A percentile compares a stretch with the other conserved stretches of the same genome.
Conservation (phyloP, 2,888 invertebrate genomes). For the Carabus problematicus region DNA sequence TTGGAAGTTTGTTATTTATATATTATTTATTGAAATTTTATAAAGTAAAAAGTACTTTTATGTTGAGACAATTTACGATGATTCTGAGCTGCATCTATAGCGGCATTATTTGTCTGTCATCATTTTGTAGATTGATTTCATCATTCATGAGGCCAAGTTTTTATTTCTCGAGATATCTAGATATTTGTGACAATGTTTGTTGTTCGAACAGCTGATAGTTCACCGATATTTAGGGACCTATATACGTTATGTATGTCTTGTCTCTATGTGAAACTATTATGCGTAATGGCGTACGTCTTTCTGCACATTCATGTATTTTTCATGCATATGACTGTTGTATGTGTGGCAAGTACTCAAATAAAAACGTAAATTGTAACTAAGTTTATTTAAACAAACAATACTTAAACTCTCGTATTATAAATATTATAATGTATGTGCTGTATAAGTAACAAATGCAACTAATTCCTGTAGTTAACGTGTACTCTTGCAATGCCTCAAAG, state of each 20-base stretch:
- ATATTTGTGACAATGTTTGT: slow-evolving; percentile 12
- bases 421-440: slow-evolving; percentile 38
- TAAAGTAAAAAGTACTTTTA: slow-evolving; percentile 57
- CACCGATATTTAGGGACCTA: neutral
- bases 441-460: slow-evolving; percentile 37
- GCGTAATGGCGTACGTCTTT: slow-evolving; percentile 21
- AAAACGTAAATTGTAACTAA: neutral
- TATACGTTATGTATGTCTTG: slow-evolving; percentile 23
- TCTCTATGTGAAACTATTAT: slow-evolving; percentile 29
- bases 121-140: slow-evolving; percentile 59
- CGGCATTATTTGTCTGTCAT: slow-evolving; percentile 52
- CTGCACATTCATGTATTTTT: slow-evolving; percentile 18
- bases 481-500: slow-evolving; percentile 50
- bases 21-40: slow-evolving; percentile 52
- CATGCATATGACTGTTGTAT: slow-evolving; percentile 1
- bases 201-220: slow-evolving; percentile 18
- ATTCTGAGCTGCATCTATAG: slow-evolving; percentile 51
- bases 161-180: slow-evolving; percentile 17
- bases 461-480: slow-evolving; percentile 33
- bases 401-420: slow-evolving; percentile 19
- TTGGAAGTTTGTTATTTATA: slow-evolving; percentile 45
- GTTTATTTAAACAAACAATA: slow-evolving; percentile 18
- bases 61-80: slow-evolving; percentile 34
- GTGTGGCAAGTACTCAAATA: neutral
- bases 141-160: slow-evolving; percentile 53